Percentiles rank a stretch among this genome's conserved stretches.
phyloP scores from a whole-genome alignment of 1,140 invertebrate genomes.

The Mactra quadrangularis region DNA sequence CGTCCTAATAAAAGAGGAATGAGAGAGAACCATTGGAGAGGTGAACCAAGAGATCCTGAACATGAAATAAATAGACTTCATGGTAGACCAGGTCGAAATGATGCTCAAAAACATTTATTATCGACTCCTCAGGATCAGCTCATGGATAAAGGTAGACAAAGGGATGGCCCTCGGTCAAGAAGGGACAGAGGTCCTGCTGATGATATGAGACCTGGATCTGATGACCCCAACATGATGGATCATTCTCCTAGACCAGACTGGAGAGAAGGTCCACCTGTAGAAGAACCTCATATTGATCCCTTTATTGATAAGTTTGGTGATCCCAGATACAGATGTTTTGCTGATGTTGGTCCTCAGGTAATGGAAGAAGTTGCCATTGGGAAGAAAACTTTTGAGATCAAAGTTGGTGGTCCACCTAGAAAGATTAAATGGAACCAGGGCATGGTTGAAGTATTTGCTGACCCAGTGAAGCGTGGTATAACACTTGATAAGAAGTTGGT shows the following conservation, averaged over 20 bases:
- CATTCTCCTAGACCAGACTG: background rate
- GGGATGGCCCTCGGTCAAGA: background rate
- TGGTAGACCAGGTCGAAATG: background rate
- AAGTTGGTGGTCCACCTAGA: constrained; percentile 69
- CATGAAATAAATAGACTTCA: background rate
- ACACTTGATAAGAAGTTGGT: constrained; percentile 70
- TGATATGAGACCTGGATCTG: too few relatives aligned
- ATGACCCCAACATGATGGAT: background rate
- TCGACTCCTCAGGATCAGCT: background rate
- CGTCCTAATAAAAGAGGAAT: background rate
- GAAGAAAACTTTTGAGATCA: constrained; percentile 76
- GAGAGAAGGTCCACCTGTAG: constrained; percentile 6
- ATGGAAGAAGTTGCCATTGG: constrained; percentile 80
- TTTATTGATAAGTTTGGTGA: constrained; percentile 59
- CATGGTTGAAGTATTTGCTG: constrained; percentile 70
- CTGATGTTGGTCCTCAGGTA: constrained; percentile 60
- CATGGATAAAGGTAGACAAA: background rate
- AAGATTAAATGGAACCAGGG: constrained; percentile 67
- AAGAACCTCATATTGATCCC: constrained; percentile 17
- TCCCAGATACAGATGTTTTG: constrained; percentile 60
- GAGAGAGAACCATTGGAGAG: background rate
- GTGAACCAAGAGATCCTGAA: background rate
- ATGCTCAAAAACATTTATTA: constrained; percentile 2
- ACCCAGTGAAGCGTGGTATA: constrained; percentile 74
- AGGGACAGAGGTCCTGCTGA: too few relatives aligned